A percentile compares a stretch with the other conserved stretches of the same genome.
Conservation (phyloP, 2,888 invertebrate species). For the Cheilosia pagana region DNA sequence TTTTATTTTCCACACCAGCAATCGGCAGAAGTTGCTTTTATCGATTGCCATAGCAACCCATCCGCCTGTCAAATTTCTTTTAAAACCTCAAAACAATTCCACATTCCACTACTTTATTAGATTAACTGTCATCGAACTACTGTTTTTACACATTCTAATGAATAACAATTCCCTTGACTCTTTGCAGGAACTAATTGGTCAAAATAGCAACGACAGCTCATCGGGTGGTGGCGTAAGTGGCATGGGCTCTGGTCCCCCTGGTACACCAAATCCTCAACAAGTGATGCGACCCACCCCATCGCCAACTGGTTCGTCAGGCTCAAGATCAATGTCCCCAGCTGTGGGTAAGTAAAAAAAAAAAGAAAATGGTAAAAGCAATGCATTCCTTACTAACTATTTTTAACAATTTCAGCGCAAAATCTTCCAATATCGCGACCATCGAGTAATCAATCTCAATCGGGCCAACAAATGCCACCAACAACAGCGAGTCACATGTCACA, state of each 20-base stretch:
- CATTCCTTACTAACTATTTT: not conserved
- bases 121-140: too few species aligned
- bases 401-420: constrained; percentile 87
- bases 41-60: too few species aligned
- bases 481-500: constrained; percentile 79
- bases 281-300: constrained; percentile 96
- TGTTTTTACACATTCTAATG: too few species aligned
- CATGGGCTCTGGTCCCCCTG: constrained; percentile 86
- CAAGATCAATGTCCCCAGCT: constrained; percentile 99
- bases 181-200: constrained; percentile 91
- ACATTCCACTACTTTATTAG: too few species aligned
- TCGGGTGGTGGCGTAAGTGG: constrained; percentile 88
- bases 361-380: not conserved
- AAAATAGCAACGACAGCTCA: constrained; percentile 94
- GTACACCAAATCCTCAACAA: constrained; percentile 89
- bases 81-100: too few species aligned
- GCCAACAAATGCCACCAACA: constrained; percentile 81
- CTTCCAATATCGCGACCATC: constrained; percentile 98
- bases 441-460: constrained; percentile 89
- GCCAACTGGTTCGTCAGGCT: constrained; percentile 96
- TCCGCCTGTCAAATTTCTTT: too few species aligned
- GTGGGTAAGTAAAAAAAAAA: constrained; percentile 89
- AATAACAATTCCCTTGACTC: constrained; percentile 15
- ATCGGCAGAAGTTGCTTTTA: too few species aligned
- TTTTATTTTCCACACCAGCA: too few species aligned